These are phyloP conservation scores for Solea senegalensis DNA, from an alignment of 2,113 vertebrate genomes.

Conservation along the genomic window DNA sequence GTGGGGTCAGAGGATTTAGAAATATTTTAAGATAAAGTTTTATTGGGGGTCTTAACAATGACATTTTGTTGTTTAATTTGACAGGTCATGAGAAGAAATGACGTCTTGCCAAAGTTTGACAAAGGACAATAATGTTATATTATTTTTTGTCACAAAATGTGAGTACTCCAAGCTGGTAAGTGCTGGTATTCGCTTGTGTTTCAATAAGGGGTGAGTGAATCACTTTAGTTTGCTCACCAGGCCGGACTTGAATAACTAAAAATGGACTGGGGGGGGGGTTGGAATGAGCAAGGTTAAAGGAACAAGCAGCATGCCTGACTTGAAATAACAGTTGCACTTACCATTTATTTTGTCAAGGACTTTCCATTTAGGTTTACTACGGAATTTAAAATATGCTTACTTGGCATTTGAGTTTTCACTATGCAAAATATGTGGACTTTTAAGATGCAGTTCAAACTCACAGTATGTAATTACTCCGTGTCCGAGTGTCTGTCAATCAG, in stretches of 20 bases:
- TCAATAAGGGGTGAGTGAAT: slow-evolving; percentile 51
- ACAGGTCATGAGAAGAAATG: slow-evolving; percentile 40
- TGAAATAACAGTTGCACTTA: slow-evolving; percentile 70
- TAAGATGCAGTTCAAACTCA: not conserved
- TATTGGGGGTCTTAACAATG: slow-evolving; percentile 41
- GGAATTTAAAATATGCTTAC: too few species aligned
- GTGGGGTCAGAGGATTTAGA: slow-evolving; percentile 60
- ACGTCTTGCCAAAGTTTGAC: slow-evolving; percentile 31
- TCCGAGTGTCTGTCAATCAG: too few species aligned
- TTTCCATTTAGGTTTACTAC: slow-evolving; percentile 25
- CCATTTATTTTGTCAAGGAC: slow-evolving; percentile 53
- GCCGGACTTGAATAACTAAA: slow-evolving; percentile 59
- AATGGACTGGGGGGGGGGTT: slow-evolving; percentile 59
- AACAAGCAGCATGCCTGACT: slow-evolving; percentile 72
- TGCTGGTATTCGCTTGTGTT: slow-evolving; percentile 52
- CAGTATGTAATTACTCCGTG: too few species aligned
- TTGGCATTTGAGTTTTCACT: not conserved
- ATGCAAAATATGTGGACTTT: not conserved
- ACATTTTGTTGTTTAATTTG: slow-evolving; percentile 48
- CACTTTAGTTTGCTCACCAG: slow-evolving; percentile 37
- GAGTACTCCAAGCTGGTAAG: slow-evolving; percentile 14
- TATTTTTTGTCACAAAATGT: slow-evolving; percentile 44
- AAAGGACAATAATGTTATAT: slow-evolving; percentile 45
- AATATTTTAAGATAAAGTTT: slow-evolving; percentile 58
- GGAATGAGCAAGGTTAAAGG: slow-evolving; percentile 65